Percentiles rank a stretch among this genome's conserved stretches.
phyloP scores from a whole-genome alignment of 2,113 vertebrate species.

The Gallinago media region DNA sequence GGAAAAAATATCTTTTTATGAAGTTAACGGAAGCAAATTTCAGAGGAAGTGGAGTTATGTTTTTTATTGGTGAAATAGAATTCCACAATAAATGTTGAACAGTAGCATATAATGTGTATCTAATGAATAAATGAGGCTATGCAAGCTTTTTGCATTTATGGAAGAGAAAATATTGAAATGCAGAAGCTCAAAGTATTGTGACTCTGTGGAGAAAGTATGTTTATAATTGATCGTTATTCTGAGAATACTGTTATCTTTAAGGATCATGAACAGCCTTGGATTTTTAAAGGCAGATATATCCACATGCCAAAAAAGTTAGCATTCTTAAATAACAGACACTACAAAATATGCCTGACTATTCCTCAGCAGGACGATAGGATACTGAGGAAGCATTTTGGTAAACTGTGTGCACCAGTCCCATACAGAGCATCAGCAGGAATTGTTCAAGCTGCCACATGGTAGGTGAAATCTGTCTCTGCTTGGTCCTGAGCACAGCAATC shows the following conservation, averaged over 20 bases:
- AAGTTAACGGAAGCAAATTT: slow-evolving; percentile 9
- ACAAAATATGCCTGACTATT: not conserved
- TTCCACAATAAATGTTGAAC: not conserved
- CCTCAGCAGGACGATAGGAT: not conserved
- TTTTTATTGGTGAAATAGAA: slow-evolving; percentile 53
- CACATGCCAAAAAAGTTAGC: not conserved
- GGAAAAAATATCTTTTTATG: not conserved
- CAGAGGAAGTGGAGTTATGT: slow-evolving; percentile 2
- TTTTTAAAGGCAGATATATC: not conserved
- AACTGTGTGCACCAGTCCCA: accelerated
- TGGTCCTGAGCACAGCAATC: no score
- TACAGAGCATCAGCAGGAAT: not conserved
- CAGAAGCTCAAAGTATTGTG: not conserved
- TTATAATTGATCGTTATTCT: not conserved
- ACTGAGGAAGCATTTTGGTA: not conserved
- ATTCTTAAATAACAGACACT: not conserved
- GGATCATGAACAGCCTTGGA: not conserved
- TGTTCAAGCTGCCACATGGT: no score
- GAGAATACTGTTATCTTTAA: not conserved
- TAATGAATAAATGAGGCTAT: not conserved
- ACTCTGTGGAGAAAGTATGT: not conserved
- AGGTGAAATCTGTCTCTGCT: not conserved
- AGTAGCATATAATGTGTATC: not conserved
- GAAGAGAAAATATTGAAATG: not conserved
- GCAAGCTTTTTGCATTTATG: not conserved